Evolutionary conservation across 1,140 invertebrate genomes (phyloP).

Genomic region (Drepana arcuata): DNA sequence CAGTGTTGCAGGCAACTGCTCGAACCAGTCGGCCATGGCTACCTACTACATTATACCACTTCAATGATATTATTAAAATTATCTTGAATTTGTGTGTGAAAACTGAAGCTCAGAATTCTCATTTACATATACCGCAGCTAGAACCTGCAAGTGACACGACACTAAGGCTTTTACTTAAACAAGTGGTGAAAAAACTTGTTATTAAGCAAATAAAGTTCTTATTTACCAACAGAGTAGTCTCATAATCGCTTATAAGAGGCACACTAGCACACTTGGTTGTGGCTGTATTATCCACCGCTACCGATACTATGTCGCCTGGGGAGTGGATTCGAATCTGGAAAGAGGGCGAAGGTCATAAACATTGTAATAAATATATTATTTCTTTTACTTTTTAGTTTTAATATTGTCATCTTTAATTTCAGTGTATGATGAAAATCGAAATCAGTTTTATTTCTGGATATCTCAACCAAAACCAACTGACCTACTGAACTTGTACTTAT

Average conservation of each 20-base stretch:
- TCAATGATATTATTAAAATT: background rate
- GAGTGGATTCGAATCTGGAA: constrained; percentile 43
- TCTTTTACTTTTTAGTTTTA: background rate
- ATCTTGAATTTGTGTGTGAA: background rate
- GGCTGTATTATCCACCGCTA: constrained; percentile 32
- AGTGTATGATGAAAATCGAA: background rate
- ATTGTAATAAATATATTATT: background rate
- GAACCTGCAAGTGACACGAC: background rate
- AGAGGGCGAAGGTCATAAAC: background rate
- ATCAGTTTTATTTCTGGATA: background rate
- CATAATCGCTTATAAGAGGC: constrained; percentile 30
- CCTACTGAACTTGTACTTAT: background rate
- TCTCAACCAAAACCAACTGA: background rate
- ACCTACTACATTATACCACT: background rate
- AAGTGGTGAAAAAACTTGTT: no score
- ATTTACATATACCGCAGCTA: background rate
- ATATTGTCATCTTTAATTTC: background rate
- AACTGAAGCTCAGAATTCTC: background rate
- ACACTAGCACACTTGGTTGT: constrained; percentile 19
- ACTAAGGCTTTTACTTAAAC: background rate
- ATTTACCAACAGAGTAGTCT: constrained; percentile 37
- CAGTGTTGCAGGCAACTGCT: no score
- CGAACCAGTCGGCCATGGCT: no score
- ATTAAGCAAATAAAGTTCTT: no score
- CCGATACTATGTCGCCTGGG: constrained; percentile 34